Percentiles rank a stretch among this genome's conserved stretches.
These are phyloP conservation scores for Oscheius myriophilus DNA, from an alignment of 2,888 invertebrate genomes.

Conservation along the genomic window DNA sequence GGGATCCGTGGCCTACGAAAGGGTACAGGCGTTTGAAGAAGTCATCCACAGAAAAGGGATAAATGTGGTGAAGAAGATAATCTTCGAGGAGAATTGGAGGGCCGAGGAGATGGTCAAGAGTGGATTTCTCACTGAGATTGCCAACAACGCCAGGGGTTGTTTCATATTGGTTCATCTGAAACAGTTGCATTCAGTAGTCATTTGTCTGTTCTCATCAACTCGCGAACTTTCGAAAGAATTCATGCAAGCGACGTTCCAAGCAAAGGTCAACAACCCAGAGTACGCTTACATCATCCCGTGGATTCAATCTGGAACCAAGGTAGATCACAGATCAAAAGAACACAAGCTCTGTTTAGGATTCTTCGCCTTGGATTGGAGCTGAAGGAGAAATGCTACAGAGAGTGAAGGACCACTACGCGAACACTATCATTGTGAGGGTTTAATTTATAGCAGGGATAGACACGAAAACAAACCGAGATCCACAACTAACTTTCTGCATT, in stretches of 20 bases:
- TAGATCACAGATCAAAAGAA: neutral
- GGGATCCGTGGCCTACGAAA: slow-evolving; percentile 62
- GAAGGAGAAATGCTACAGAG: slow-evolving; percentile 64
- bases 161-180: neutral
- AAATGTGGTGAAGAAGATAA: slow-evolving; percentile 60
- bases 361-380: slow-evolving; percentile 66
- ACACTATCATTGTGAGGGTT: slow-evolving; percentile 61
- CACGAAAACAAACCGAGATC: too few relatives aligned
- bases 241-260: slow-evolving; percentile 62
- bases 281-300: slow-evolving; percentile 67
- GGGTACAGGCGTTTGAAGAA: slow-evolving; percentile 64
- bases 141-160: slow-evolving; percentile 61
- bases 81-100: slow-evolving; percentile 65
- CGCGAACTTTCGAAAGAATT: slow-evolving; percentile 67
- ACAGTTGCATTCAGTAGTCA: slow-evolving; percentile 53
- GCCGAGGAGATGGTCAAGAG: slow-evolving; percentile 58
- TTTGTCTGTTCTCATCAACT: slow-evolving; percentile 68
- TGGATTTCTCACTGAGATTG: slow-evolving; percentile 60
- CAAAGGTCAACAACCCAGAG: slow-evolving; percentile 60
- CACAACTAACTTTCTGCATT: too few relatives aligned
- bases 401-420: slow-evolving; percentile 65
- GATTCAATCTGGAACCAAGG: slow-evolving; percentile 57
- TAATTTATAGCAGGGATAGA: neutral
- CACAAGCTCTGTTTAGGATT: slow-evolving; percentile 37
- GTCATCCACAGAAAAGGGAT: slow-evolving; percentile 61